A percentile compares a stretch with the other conserved stretches of the same genome.
These are phyloP conservation scores for Bombus huntii DNA, from an alignment of 1,140 invertebrate species.

Conservation along the genomic window DNA sequence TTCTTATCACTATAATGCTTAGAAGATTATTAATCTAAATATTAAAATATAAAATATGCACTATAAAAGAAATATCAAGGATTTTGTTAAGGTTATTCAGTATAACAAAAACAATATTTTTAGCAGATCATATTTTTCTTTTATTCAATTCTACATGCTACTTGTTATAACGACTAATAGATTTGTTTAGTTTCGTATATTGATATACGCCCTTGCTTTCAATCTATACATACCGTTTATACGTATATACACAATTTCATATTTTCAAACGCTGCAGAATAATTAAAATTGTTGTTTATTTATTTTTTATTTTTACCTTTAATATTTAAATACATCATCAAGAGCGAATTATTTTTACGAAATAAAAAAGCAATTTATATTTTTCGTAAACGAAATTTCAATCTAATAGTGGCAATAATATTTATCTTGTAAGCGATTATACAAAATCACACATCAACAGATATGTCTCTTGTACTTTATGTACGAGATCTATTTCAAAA, in stretches of 20 bases:
- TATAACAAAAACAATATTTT: conserved; percentile 28
- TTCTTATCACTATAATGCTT: not conserved
- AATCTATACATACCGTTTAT: conserved; percentile 55
- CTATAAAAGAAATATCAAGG: not conserved
- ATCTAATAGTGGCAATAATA: not conserved
- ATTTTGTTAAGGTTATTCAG: not conserved
- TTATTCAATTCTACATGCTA: conserved; percentile 65
- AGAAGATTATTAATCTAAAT: not conserved
- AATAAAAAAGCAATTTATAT: conserved; percentile 17
- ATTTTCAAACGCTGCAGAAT: conserved; percentile 68
- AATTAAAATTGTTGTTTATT: conserved; percentile 51
- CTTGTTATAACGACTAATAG: conserved; percentile 60
- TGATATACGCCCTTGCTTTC: conserved; percentile 47
- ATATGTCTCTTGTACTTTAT: conserved; percentile 62
- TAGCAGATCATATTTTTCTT: conserved; percentile 59
- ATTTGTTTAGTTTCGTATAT: conserved; percentile 58
- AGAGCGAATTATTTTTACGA: conserved; percentile 6
- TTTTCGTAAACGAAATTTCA: conserved; percentile 3
- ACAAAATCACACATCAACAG: conserved; percentile 54
- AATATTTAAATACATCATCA: conserved; percentile 53
- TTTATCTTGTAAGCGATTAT: conserved; percentile 44
- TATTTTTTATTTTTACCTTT: conserved; percentile 23
- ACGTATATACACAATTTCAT: conserved; percentile 59
- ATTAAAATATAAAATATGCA: not conserved
- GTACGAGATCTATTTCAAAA: conserved; percentile 66